A percentile compares a stretch with the other conserved stretches of the same genome.
Conservation (phyloP, 1,140 invertebrate genomes). For the Varroa destructor region DNA sequence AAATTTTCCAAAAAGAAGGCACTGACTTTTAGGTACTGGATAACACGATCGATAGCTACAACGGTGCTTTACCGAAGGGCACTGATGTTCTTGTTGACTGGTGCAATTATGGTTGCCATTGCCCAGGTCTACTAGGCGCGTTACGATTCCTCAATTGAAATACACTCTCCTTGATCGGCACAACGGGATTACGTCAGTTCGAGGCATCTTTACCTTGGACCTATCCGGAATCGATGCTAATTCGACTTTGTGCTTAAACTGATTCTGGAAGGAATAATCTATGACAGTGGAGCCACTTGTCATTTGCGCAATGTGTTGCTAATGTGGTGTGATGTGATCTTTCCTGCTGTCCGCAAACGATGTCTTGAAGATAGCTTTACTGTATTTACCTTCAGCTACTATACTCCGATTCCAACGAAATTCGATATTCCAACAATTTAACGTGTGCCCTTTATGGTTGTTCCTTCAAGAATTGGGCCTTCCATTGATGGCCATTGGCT, state of each 20-base stretch:
- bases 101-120: not conserved
- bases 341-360: not conserved
- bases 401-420: not conserved
- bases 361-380: constrained; percentile 9
- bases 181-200: not conserved
- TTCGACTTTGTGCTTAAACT: constrained; percentile 8
- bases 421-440: not conserved
- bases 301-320: not conserved
- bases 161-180: not conserved
- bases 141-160: constrained; percentile 3
- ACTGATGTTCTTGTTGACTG: not conserved
- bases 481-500: not conserved
- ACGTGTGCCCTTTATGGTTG: constrained; percentile 1
- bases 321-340: not conserved
- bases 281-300: not conserved
- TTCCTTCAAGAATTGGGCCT: not conserved
- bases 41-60: not conserved
- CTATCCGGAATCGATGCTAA: not conserved
- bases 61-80: constrained; percentile 5
- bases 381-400: constrained; percentile 5
- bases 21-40: not conserved
- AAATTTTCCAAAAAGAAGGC: not conserved
- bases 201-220: not conserved
- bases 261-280: constrained; percentile 10
- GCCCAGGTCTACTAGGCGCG: not conserved